Evolutionary conservation across 2,113 vertebrate genomes (phyloP), one percentile per base, ranked within the genome.

Genomic region (Silurus asotus): DNA sequence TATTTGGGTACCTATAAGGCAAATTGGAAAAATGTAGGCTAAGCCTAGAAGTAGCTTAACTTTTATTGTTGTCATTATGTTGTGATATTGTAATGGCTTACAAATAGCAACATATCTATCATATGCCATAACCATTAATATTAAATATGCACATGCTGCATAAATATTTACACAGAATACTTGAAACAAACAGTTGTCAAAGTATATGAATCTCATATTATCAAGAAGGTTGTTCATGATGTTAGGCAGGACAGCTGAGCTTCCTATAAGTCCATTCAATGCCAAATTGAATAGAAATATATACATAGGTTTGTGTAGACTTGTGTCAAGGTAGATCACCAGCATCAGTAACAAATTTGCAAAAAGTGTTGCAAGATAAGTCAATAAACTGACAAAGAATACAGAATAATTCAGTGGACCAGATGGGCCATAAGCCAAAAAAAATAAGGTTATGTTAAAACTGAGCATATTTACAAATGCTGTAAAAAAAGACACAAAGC

Each of bases 81-180:
- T 87, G 65, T 91, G 86, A 74, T 94, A 94, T 53, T 91, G 91
- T 72, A 94, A 82, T 62, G 93, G 94, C 45, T 84, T 88, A 64
- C 94, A 94, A 76, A 94, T 92, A 11, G 93, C 92, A 1, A 93
- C 88, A 78, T 92, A 94, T 2, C 94, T 76, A 84, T 94, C 94
- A 51, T 94, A 94, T 1, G 93, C 93, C 92, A 94, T 93, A 6
- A 91, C 70, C n/a, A 90, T 87, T 69, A 94, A 84, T 70, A 90
- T 89, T 14, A 83, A 86, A 49, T 93, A 93, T n/a, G 89, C 89
- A 88, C 90, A 90, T 3, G 7, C n/a, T 45, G 25, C 90, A 70
- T 93, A 92, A 58, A 87, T 76, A 81, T 84, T 91, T n/a, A 90
- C 49, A 61, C 80, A 90, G 51, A 91, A 90, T 59, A 91, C 90